Conservation (phyloP, 2,797 vertebrate species). For the Uromys caudimaculatus region DNA sequence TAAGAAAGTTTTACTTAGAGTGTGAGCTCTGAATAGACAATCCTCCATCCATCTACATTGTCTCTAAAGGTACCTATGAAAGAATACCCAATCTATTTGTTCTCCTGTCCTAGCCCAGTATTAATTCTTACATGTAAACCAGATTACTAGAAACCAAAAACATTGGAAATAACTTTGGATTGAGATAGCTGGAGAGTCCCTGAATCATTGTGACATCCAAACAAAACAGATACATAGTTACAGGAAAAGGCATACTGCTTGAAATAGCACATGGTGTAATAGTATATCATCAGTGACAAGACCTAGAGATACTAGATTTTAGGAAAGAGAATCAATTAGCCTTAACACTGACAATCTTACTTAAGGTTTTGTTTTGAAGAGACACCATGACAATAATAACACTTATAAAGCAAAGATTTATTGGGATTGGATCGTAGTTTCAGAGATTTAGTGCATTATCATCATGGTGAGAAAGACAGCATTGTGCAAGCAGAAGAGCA, state of each 20-base stretch:
- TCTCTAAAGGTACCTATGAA: not conserved
- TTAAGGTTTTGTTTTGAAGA: not conserved
- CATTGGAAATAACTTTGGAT: not conserved
- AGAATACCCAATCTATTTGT: not conserved
- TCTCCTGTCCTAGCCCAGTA: not conserved
- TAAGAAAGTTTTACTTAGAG: not conserved
- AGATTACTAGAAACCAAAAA: not conserved
- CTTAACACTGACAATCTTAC: not conserved
- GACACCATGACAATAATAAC: not conserved
- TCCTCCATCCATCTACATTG: not conserved
- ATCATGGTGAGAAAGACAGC: not conserved
- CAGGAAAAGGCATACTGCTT: not conserved
- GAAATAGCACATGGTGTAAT: not conserved
- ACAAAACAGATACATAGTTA: not conserved
- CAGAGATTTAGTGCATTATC: not conserved
- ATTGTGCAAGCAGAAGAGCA: not conserved
- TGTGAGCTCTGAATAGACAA: not conserved
- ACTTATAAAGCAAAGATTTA: not conserved
- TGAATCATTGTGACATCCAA: not conserved
- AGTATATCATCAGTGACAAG: not conserved
- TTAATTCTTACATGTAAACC: not conserved
- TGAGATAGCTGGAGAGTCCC: not conserved
- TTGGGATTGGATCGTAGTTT: not conserved
- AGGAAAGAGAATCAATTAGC: not conserved
- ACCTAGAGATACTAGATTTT: not conserved